Evolutionary conservation across 2,888 invertebrate genomes (phyloP).

Genomic region (Timandra comae): DNA sequence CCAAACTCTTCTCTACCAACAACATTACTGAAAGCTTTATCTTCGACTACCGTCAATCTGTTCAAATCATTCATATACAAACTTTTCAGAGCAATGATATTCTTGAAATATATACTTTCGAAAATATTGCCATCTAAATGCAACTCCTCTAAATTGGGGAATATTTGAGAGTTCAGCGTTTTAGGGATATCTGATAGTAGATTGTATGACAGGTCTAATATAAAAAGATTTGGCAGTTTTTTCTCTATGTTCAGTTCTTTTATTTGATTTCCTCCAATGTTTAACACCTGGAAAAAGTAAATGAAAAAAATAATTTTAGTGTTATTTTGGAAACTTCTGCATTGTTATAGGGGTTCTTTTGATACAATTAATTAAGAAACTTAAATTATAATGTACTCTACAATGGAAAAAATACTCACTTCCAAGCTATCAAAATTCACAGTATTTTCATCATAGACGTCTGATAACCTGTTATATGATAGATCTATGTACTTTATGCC

Average conservation of each 20-base stretch:
- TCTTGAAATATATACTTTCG: conserved; percentile 59
- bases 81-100: conserved; percentile 56
- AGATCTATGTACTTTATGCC: conserved; percentile 62
- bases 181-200: conserved; percentile 60
- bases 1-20: conserved; percentile 45
- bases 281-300: conserved; percentile 51
- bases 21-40: conserved; percentile 69
- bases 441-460: conserved; percentile 48
- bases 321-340: no score
- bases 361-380: no score
- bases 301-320: no score
- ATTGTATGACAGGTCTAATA: conserved; percentile 73
- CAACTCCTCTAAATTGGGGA: conserved; percentile 67
- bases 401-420: no score
- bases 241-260: conserved; percentile 57
- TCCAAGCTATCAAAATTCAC: conserved; percentile 56
- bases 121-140: conserved; percentile 74
- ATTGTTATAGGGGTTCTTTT: no score
- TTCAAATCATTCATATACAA: conserved; percentile 62
- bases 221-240: conserved; percentile 57
- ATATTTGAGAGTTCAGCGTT: conserved; percentile 49
- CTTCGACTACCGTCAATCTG: conserved; percentile 45
- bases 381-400: no score
- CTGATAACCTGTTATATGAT: conserved; percentile 58
- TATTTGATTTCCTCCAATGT: conserved; percentile 65